These are phyloP conservation scores for Vannuccia rotundouncinata DNA, from an alignment of 2,888 invertebrate genomes.

Conservation along the genomic window DNA sequence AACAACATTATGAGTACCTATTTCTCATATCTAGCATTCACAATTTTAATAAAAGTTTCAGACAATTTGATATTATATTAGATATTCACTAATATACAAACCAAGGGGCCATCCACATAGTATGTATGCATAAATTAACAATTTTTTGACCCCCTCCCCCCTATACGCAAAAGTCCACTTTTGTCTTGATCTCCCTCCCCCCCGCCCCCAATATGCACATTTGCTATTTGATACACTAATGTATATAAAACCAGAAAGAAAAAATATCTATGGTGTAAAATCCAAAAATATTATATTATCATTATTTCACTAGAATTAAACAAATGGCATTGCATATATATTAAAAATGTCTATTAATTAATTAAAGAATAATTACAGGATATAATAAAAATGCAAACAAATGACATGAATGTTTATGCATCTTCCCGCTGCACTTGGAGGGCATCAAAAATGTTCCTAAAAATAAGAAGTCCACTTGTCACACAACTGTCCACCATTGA, in stretches of 20 bases:
- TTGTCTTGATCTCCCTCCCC: not conserved
- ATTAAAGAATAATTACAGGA: too few relatives aligned
- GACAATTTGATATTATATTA: too few relatives aligned
- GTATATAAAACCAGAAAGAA: constrained; percentile 7
- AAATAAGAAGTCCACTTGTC: not conserved
- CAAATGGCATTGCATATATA: too few relatives aligned
- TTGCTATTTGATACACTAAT: not conserved
- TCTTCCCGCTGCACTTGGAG: constrained; percentile 6
- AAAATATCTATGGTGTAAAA: constrained; percentile 3
- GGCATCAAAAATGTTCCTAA: constrained; percentile 9
- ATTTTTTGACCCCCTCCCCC: not conserved
- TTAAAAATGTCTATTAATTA: too few relatives aligned
- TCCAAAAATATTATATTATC: too few relatives aligned
- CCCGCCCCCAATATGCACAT: not conserved
- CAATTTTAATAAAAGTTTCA: too few relatives aligned
- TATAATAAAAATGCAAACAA: too few relatives aligned
- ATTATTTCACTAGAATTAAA: too few relatives aligned
- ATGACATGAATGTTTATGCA: not conserved
- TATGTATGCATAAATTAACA: not conserved
- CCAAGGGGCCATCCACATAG: not conserved
- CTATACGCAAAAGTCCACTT: not conserved
- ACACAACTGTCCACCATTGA: not conserved
- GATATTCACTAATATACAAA: too few relatives aligned
- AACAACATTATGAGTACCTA: too few relatives aligned
- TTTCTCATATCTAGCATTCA: too few relatives aligned